Base-by-base conservation (phyloP, 1,140 invertebrate species). In the Phymastichus coffea region DNA sequence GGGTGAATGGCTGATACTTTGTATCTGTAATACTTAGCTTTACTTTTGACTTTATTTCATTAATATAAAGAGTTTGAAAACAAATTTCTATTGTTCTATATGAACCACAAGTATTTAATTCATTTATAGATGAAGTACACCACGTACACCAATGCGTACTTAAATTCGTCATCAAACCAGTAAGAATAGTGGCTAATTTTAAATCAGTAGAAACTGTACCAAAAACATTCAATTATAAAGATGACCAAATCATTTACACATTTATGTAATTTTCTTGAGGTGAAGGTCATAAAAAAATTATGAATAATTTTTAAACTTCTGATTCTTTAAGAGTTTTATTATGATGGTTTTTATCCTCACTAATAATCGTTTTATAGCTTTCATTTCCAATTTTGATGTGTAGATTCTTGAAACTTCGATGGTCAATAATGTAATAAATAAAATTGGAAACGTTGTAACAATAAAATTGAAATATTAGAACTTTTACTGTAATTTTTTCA, bases 191-290 rank as follows among this genome's bases (percentile, higher is more conserved):
- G 17, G 28, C 47, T 4, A 49, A 28, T 49, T 49, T 49, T 33
- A 49, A 33, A 25, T 49, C 47, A 48, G 46, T 48, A n/a, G 46
- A 14, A 30, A 48, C 26, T 19, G 46, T 49, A 33, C 33, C 47
- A 9, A 49, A 20, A 49, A 15, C 47, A 33, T 48, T 48, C 20
- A 48, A 30, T 10, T 48, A 15, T 19, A 48, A 48, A 48, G 9
- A n/a, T 48, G 46, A 33, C n/a, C n/a, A n/a, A n/a, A n/a, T n/a
- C n/a, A n/a, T n/a, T n/a, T n/a, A n/a, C n/a, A n/a, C n/a, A n/a
- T 49, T 49, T 14, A 19, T 49, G 15, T 49, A 33, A 33, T 49
- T 49, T 19, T 49, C 47, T 35, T 49, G 23, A 30, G 15, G 15
- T 6, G 10, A 15, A n/a, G 25, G 12, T 9, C 23, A 22, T 17